Conservation (phyloP, 2,113 vertebrate genomes). For the Setophaga petechia region DNA sequence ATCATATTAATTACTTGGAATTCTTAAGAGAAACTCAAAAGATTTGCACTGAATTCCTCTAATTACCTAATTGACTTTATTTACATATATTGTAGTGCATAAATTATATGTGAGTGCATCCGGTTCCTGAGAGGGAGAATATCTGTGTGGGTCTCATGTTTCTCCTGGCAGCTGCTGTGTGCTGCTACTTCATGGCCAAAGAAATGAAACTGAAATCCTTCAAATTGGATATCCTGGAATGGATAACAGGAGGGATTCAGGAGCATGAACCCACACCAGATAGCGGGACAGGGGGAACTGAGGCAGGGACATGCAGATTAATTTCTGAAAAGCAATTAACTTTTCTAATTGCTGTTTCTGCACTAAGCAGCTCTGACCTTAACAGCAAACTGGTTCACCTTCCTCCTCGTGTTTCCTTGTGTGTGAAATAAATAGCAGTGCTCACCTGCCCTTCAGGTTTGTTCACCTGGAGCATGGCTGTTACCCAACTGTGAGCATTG, state of each 20-base stretch:
- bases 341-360: not conserved
- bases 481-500: not conserved
- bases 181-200: not conserved
- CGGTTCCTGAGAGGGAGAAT: not conserved
- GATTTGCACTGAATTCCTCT: not conserved
- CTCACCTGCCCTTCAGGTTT: constrained; percentile 25
- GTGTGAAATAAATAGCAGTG: not conserved
- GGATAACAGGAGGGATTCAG: not conserved
- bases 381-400: not conserved
- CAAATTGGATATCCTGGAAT: rapidly evolving
- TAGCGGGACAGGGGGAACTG: not conserved
- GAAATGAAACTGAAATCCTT: not conserved
- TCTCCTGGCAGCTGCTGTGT: not conserved
- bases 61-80: constrained; percentile 55
- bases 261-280: not conserved
- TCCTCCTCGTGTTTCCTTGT: not conserved
- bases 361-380: not conserved
- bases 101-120: constrained; percentile 4
- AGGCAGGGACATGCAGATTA: not conserved
- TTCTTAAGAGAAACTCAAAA: constrained; percentile 40
- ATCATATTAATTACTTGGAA: constrained; percentile 30
- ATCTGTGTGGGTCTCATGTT: not conserved
- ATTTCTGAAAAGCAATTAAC: not conserved
- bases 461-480: not conserved
- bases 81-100: constrained; percentile 19